Base-by-base conservation (phyloP, 2,888 invertebrate species). In the Autographa gamma region DNA sequence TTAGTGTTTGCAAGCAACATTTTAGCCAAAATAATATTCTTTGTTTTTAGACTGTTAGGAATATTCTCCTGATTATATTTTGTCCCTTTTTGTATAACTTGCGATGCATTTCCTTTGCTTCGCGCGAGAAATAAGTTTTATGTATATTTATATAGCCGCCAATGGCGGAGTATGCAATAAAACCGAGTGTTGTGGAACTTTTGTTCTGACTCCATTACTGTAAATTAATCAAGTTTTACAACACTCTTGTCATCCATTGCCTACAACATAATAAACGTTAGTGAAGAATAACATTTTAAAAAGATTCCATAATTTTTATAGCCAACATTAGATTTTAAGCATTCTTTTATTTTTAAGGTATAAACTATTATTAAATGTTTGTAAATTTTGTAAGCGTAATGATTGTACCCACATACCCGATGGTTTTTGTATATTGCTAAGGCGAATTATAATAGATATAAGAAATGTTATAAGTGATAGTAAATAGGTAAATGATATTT, bases 371-470 rank as follows among this genome's bases (percentile, higher is more conserved):
- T 87, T 86, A 84, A 85, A 80, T 84, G 79, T 82, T 91, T 94
- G 93, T 94, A 94, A 88, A 93, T 94, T 94, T 94, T 95, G 94
- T 94, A 94, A 91, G 93, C 89, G 86, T 88, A 85, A 84, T 83
- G 82, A 72, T 63, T 79, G 82, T 83, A 83, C 38, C 76, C 79
- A 77, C 71, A 74, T 83, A 82, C 78, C 77, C 71, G 71, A 84
- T 87, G 89, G 86, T 81, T 91, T 90, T 91, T 91, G 89, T 91
- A 90, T 91, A 89, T 85, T 89, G 76, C 69, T 82, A 80, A 82
- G 75, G 79, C 81, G 83, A 80, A 73, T 69, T 81, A 83, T 76
- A 71, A 85, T 82, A 82, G 81, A 80, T 81, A 83, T 83, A 90
- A 87, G 85, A 86, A 86, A 85, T 86, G 86, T 87, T 89, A 80